These are phyloP conservation scores for Desoria tigrina DNA, from an alignment of 2,888 invertebrate species.

Conservation along the genomic window DNA sequence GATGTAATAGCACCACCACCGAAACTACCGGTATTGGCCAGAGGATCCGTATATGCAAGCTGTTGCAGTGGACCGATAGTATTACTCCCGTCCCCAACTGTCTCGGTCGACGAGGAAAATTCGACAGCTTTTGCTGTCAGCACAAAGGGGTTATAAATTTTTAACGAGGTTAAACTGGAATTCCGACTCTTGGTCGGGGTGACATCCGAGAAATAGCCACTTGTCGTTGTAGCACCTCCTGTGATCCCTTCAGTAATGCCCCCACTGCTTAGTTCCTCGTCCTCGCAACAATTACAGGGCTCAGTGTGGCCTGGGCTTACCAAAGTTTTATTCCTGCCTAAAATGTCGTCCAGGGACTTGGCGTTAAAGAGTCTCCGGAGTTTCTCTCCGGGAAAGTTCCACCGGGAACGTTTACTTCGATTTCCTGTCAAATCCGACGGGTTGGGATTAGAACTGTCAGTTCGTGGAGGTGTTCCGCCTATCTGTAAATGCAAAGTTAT, in stretches of 20 bases:
- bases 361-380: conserved; percentile 50
- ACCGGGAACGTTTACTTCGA: conserved; percentile 27
- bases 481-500: conserved; percentile 7
- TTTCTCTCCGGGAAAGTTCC: conserved; percentile 53
- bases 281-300: not conserved
- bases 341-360: conserved; percentile 53
- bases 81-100: not conserved
- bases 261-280: not conserved
- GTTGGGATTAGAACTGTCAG: too few species aligned
- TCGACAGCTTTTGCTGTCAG: not conserved
- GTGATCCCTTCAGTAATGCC: conserved; percentile 22
- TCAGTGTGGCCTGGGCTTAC: not conserved
- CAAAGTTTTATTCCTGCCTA: conserved; percentile 24
- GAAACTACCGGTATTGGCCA: not conserved
- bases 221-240: conserved; percentile 27
- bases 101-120: not conserved
- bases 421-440: too few species aligned
- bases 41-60: too few species aligned
- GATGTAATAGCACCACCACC: too few species aligned
- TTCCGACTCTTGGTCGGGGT: not conserved
- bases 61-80: not conserved
- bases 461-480: conserved; percentile 5
- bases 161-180: not conserved
- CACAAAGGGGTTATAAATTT: not conserved
- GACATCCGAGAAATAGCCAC: not conserved